Conservation (phyloP, 2,797 vertebrate species). For the Melanotaenia trifasciata region DNA sequence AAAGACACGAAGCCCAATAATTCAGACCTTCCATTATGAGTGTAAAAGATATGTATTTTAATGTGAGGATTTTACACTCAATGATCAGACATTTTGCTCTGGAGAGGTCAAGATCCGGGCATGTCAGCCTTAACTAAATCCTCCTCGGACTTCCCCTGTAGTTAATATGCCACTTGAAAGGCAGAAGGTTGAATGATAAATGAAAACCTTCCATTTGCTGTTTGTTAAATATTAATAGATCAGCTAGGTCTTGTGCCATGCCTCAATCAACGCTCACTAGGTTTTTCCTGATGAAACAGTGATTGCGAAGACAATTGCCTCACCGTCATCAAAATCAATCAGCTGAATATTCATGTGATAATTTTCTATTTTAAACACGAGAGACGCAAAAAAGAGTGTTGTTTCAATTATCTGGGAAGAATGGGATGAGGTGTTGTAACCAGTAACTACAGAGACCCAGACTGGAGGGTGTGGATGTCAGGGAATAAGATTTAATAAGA, state of each 20-base stretch:
- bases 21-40: conserved; percentile 34
- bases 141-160: conserved; percentile 24
- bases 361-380: conserved; percentile 52
- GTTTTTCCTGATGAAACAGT: conserved; percentile 44
- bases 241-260: neutral
- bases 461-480: conserved; percentile 31
- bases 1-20: conserved; percentile 47
- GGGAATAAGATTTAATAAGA: conserved; percentile 9
- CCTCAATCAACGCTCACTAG: conserved; percentile 31
- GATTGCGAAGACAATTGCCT: conserved; percentile 51
- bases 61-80: conserved; percentile 36
- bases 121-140: conserved; percentile 41
- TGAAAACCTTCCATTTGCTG: conserved; percentile 18
- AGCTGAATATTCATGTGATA: conserved; percentile 61
- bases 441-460: conserved; percentile 58
- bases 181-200: conserved; percentile 16
- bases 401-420: conserved; percentile 65
- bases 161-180: conserved; percentile 34
- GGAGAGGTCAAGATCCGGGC: conserved; percentile 22
- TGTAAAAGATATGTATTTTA: conserved; percentile 43
- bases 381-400: conserved; percentile 35
- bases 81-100: conserved; percentile 31
- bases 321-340: conserved; percentile 49
- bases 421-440: conserved; percentile 32
- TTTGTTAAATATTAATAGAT: conserved; percentile 42